Conservation (phyloP, 1,140 invertebrate genomes). For the Asbolus verrucosus region DNA sequence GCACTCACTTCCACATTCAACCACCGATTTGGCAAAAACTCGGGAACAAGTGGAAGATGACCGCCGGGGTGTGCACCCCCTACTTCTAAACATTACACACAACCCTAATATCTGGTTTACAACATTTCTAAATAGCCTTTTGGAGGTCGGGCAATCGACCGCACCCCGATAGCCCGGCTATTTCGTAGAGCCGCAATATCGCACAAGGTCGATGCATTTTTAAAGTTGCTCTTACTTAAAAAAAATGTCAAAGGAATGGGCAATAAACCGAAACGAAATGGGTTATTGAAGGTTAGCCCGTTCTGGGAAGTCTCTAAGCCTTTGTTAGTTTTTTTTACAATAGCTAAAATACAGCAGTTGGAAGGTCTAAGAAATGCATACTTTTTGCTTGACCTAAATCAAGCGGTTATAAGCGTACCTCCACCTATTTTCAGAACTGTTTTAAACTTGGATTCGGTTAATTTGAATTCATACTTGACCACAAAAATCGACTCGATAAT, state of each 20-base stretch:
- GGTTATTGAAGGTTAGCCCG: conserved; percentile 34
- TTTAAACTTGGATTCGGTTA: background rate
- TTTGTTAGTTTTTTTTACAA: conserved; percentile 46
- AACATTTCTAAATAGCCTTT: conserved; percentile 53
- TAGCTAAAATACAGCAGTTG: conserved; percentile 30
- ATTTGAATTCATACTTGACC: background rate
- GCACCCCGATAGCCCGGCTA: conserved; percentile 51
- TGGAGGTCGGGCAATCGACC: conserved; percentile 52
- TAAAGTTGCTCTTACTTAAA: conserved; percentile 41
- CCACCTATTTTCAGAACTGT: background rate
- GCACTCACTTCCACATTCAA: too few relatives aligned
- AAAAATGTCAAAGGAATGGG: conserved; percentile 47
- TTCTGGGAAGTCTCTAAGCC: conserved; percentile 28
- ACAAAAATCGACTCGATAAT: too few relatives aligned
- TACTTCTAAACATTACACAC: conserved; percentile 57
- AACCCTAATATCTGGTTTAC: conserved; percentile 59
- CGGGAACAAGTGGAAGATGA: conserved; percentile 40
- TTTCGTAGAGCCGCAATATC: conserved; percentile 11
- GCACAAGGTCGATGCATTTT: conserved; percentile 45
- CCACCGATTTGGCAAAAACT: too few relatives aligned
- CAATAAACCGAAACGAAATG: conserved; percentile 50
- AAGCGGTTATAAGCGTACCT: background rate
- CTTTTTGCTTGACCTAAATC: conserved; percentile 12
- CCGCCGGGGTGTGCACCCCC: conserved; percentile 46
- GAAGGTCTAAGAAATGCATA: conserved; percentile 32